Evolutionary conservation across 2,888 invertebrate genomes (phyloP).

Genomic region (Habroteleia sp.): DNA sequence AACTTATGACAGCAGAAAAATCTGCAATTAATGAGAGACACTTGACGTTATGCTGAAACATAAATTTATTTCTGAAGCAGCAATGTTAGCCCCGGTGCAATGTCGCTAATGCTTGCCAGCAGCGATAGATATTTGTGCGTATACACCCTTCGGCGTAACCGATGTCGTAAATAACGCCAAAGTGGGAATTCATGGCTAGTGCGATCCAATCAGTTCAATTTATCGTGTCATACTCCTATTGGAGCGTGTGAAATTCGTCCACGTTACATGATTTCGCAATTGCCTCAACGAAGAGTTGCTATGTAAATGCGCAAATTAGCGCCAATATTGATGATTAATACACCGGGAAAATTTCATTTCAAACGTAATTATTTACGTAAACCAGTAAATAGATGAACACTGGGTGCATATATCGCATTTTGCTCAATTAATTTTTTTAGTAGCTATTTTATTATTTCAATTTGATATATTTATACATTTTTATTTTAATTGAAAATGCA

Average conservation of each 20-base stretch:
- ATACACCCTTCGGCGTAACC: conserved; percentile 59
- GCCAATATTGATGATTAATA: conserved; percentile 45
- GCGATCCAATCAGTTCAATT: conserved; percentile 61
- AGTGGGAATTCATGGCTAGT: conserved; percentile 47
- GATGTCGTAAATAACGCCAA: conserved; percentile 55
- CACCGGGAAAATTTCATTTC: conserved; percentile 39
- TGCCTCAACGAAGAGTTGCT: conserved; percentile 55
- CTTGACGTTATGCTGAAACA: conserved; percentile 61
- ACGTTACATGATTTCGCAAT: conserved; percentile 60
- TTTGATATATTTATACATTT: too few relatives aligned
- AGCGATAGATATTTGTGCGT: conserved; percentile 61
- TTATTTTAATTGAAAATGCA: too few relatives aligned
- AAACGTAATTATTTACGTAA: conserved; percentile 18
- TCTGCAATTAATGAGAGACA: conserved; percentile 70
- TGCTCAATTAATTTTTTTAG: too few relatives aligned
- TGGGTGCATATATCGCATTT: too few relatives aligned
- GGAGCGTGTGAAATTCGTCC: conserved; percentile 55
- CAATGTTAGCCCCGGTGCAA: conserved; percentile 67
- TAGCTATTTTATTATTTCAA: too few relatives aligned
- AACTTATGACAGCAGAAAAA: conserved; percentile 66
- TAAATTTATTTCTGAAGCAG: conserved; percentile 50
- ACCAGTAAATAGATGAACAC: too few relatives aligned
- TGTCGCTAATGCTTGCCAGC: conserved; percentile 71
- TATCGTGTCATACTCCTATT: conserved; percentile 58
- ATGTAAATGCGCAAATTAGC: conserved; percentile 59